These are phyloP conservation scores for Bubalus kerabau DNA, from an alignment of 2,113 vertebrate genomes.

Conservation along the genomic window DNA sequence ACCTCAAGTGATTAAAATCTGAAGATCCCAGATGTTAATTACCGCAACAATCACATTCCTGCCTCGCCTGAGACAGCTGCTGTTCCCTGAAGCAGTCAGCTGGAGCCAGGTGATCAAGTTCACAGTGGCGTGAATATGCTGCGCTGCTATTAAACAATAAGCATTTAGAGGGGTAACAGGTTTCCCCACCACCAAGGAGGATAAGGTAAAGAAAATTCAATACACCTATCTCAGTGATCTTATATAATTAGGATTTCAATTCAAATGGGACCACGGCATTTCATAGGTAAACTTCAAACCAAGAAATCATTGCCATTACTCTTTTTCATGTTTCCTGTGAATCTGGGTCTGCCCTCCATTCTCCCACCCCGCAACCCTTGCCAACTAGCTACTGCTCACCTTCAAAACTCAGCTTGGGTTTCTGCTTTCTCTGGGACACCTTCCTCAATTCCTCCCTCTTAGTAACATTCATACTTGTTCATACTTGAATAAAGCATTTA, in stretches of 20 bases:
- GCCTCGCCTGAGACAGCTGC: not conserved
- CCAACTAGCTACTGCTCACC: not conserved
- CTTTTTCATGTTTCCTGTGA: not conserved
- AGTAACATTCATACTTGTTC: not conserved
- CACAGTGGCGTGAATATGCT: not conserved
- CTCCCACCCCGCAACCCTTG: rapidly evolving
- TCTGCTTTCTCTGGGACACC: not conserved
- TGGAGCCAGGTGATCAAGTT: not conserved
- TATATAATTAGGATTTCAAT: not conserved
- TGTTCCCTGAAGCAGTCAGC: not conserved
- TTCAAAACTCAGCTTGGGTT: not conserved
- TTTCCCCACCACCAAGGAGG: not conserved
- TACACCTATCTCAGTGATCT: not conserved
- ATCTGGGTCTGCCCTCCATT: not conserved
- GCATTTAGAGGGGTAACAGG: not conserved
- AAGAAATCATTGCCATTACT: not conserved
- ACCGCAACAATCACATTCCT: not conserved
- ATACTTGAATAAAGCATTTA: not conserved
- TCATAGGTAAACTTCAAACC: not conserved
- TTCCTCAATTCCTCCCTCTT: not conserved
- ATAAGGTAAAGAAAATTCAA: not conserved
- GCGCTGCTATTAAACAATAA: not conserved
- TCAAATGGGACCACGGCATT: not conserved
- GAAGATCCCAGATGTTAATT: not conserved
- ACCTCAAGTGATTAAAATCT: not conserved